These are phyloP conservation scores for Steinernema khuongi DNA, from an alignment of 1,140 invertebrate species.

Conservation along the genomic window DNA sequence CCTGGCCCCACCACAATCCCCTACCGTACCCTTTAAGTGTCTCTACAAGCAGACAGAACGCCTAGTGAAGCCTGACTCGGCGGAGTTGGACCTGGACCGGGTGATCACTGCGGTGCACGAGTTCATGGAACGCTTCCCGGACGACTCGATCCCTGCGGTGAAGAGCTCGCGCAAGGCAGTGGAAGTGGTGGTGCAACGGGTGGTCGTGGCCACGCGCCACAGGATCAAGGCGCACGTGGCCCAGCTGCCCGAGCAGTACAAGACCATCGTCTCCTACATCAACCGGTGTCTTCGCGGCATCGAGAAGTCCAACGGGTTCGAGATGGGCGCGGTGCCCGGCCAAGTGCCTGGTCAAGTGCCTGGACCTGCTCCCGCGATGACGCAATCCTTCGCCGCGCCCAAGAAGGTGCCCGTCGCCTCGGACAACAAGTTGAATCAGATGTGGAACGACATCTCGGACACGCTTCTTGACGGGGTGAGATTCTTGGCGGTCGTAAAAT, in stretches of 20 bases:
- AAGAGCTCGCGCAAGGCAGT: neutral
- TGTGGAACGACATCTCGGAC: neutral
- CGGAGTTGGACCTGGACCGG: neutral
- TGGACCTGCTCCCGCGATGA: neutral
- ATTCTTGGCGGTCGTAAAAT: too few relatives aligned
- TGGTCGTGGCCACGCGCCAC: neutral
- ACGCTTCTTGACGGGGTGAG: neutral
- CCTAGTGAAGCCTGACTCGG: neutral
- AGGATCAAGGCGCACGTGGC: neutral
- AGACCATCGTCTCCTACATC: neutral
- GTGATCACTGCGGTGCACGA: neutral
- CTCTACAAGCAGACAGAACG: slow-evolving; percentile 13
- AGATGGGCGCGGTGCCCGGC: neutral
- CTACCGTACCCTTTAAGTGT: slow-evolving; percentile 13
- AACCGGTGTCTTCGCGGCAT: neutral
- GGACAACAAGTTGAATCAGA: neutral
- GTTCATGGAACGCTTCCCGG: neutral
- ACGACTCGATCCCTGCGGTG: neutral
- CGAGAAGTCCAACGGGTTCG: neutral
- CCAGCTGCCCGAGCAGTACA: neutral
- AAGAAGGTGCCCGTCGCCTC: neutral
- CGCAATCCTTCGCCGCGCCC: neutral
- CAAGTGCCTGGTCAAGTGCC: neutral
- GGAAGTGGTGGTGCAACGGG: neutral
- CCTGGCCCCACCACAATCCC: neutral